These are phyloP conservation scores for Thaumetopoea pityocampa DNA, from an alignment of 1,140 invertebrate species.

Conservation along the genomic window DNA sequence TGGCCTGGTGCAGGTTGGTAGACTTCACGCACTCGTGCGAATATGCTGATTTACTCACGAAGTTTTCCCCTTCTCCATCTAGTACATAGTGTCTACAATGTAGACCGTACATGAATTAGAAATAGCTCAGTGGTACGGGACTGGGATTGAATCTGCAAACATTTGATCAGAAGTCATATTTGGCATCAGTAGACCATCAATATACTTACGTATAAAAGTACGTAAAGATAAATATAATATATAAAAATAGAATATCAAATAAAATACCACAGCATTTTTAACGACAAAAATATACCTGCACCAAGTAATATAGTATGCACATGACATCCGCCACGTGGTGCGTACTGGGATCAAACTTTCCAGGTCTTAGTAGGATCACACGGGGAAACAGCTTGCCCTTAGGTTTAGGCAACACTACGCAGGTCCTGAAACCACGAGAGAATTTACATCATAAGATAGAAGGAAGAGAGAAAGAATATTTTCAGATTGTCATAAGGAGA, in stretches of 20 bases:
- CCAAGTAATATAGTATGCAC: conserved; percentile 59
- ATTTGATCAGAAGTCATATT: neutral
- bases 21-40: no score
- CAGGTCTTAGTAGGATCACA: conserved; percentile 45
- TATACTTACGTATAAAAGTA: no score
- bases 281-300: conserved; percentile 39
- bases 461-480: conserved; percentile 3
- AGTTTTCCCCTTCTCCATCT: no score
- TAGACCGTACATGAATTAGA: no score
- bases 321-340: conserved; percentile 53
- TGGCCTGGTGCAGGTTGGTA: no score
- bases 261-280: neutral
- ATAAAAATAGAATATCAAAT: no score
- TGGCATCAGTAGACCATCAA: neutral
- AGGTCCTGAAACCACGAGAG: conserved; percentile 39
- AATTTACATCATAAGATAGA: conserved; percentile 1
- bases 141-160: no score
- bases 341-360: conserved; percentile 38
- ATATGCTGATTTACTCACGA: no score
- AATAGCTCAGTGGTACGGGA: no score
- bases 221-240: no score
- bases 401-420: conserved; percentile 47
- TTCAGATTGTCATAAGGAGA: no score
- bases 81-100: no score
- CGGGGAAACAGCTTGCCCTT: conserved; percentile 36